phyloP scores from a whole-genome alignment of 2,113 vertebrate species.

The Gopherus evgoodei region DNA sequence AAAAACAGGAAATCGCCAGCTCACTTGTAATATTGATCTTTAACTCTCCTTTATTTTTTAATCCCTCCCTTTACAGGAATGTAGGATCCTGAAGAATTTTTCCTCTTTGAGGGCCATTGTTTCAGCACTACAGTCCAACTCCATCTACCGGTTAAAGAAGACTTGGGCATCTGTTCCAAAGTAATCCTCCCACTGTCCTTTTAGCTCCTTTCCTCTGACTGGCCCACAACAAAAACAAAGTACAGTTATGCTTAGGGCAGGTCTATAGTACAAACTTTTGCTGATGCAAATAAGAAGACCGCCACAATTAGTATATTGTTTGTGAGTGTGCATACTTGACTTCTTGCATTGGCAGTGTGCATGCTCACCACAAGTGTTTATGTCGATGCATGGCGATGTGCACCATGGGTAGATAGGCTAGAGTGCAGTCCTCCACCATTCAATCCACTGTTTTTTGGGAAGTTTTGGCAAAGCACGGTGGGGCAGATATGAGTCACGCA shows the following conservation, averaged over 20 bases:
- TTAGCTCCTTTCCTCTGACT: not conserved
- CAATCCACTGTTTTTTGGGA: not conserved
- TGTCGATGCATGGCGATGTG: not conserved
- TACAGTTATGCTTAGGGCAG: not conserved
- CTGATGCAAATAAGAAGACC: not conserved
- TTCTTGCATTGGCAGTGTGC: not conserved
- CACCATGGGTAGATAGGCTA: not conserved
- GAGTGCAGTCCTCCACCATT: not conserved
- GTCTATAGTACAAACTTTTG: not conserved
- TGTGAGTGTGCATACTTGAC: not conserved
- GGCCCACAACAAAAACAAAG: not conserved
- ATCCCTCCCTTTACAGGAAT: slow-evolving; percentile 85
- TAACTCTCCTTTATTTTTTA: slow-evolving; percentile 70
- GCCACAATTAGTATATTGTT: not conserved
- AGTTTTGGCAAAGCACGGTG: not conserved
- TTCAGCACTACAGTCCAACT: slow-evolving; percentile 93
- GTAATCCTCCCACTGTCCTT: slow-evolving; percentile 77
- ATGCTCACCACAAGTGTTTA: not conserved
- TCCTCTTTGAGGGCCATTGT: slow-evolving; percentile 94
- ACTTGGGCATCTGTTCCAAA: slow-evolving; percentile 90
- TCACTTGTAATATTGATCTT: slow-evolving; percentile 54
- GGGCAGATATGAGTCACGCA: not conserved
- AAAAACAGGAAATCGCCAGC: slow-evolving; percentile 61
- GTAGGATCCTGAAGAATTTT: slow-evolving; percentile 95
- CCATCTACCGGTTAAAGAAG: slow-evolving; percentile 94